A percentile compares a stretch with the other conserved stretches of the same genome.
Conservation (phyloP, 2,113 vertebrate genomes). For the Casuarius casuarius region DNA sequence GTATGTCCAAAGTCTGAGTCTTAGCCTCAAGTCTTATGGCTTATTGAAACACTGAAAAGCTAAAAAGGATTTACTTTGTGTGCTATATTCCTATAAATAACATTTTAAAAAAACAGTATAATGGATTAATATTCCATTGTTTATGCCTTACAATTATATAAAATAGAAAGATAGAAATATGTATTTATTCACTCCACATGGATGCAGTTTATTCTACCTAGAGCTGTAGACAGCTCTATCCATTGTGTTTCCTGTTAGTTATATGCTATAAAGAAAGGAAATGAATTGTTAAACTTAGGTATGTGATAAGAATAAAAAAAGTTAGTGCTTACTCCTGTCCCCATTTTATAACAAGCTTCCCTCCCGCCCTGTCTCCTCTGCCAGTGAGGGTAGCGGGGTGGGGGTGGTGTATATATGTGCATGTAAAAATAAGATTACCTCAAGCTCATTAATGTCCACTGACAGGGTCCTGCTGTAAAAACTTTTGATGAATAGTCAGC, state of each 20-base stretch:
- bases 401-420: rapidly evolving
- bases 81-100: neutral
- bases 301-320: neutral
- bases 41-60: neutral
- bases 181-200: neutral
- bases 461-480: conserved; percentile 54
- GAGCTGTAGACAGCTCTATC: neutral
- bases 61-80: neutral
- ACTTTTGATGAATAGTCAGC: conserved; percentile 73
- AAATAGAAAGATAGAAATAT: neutral
- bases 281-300: neutral
- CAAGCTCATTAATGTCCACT: conserved; percentile 50
- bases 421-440: neutral
- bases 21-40: neutral
- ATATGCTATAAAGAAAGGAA: neutral
- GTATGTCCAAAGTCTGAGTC: neutral
- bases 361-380: neutral
- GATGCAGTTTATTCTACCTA: neutral
- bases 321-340: neutral
- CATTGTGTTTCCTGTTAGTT: neutral
- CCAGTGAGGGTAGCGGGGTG: neutral
- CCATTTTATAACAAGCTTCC: neutral
- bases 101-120: neutral
- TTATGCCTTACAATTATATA: neutral
- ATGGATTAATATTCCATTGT: neutral